These are phyloP conservation scores for Xylophagus ater DNA, from an alignment of 2,888 invertebrate genomes.

Conservation along the genomic window DNA sequence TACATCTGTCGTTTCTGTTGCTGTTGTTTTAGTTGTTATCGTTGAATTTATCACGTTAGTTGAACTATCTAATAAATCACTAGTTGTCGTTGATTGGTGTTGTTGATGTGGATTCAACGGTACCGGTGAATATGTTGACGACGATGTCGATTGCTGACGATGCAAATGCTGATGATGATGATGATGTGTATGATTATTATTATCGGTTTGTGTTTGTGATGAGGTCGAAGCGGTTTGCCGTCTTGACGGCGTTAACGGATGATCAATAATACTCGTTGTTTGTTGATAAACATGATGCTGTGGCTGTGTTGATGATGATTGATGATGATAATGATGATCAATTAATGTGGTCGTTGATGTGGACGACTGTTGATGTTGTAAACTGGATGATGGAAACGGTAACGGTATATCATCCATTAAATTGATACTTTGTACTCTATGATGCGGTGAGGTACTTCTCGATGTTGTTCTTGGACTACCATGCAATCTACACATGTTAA, in stretches of 20 bases:
- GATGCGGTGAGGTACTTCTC: slow-evolving; percentile 38
- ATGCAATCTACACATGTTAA: slow-evolving; percentile 30
- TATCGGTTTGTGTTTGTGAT: slow-evolving; percentile 29
- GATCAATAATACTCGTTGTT: slow-evolving; percentile 34
- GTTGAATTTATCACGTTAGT: slow-evolving; percentile 39
- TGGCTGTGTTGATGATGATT: slow-evolving; percentile 8
- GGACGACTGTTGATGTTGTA: background rate
- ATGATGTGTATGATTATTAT: slow-evolving; percentile 14
- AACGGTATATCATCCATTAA: slow-evolving; percentile 33
- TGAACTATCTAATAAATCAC: slow-evolving; percentile 31
- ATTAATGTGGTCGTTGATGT: background rate
- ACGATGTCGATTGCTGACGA: slow-evolving; percentile 34
- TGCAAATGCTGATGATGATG: slow-evolving; percentile 27
- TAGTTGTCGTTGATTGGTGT: slow-evolving; percentile 37
- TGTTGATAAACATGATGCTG: slow-evolving; percentile 31
- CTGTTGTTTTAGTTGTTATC: slow-evolving; percentile 20
- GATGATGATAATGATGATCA: too few species aligned
- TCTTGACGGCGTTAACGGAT: slow-evolving; percentile 37
- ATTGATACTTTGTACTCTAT: slow-evolving; percentile 37
- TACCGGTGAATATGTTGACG: slow-evolving; percentile 37
- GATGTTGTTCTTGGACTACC: slow-evolving; percentile 40
- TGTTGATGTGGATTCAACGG: slow-evolving; percentile 36
- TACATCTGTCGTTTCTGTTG: slow-evolving; percentile 26
- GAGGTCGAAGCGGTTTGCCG: slow-evolving; percentile 35
- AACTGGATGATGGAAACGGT: slow-evolving; percentile 16